Base-by-base conservation (phyloP, 1,140 invertebrate genomes). In the Melanaphis sacchari region DNA sequence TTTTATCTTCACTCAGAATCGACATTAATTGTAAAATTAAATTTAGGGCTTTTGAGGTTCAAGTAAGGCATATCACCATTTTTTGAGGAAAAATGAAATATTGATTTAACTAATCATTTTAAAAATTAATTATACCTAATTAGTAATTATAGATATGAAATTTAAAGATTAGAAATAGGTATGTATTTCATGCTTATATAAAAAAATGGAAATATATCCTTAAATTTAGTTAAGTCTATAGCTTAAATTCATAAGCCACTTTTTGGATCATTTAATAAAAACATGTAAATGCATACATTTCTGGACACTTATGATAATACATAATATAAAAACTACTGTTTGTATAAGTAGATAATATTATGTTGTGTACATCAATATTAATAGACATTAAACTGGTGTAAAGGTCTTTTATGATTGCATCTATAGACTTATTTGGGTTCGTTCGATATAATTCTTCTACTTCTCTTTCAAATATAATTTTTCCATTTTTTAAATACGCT, bases 401-500 rank as follows among this genome's bases (percentile, higher is more conserved):
- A 24, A 85, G 46, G 22, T 84, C 38, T 84, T 93, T 49, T 84
- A 93, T 41, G n/a, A 93, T 93, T 38, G 49, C 9, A 49, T 85
- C 81, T 85, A 85, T 18, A 18, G 91, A 40, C 40, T 85, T 38
- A 54, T 85, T 93, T 52, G 91, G 46, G n/a, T 52, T 22, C 2
- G 26, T 41, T 26, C 22, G n/a, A 11, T 11, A 22, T 11, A 93
- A 41, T 9, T 54, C n/a, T 7, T 52, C 26, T 40, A 93, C 81
- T 49, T 52, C 24, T 84, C 84, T n/a, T 21, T 84, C 46, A 92
- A 92, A 92, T 41, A 93, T 54, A 22, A 93, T 93, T 93, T 93
- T 93, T 40, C 81, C 43, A 41, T 93, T 54, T 93, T 54, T 93
- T 38, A 93, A 31, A 31, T 85, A 93, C 11, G 46, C 81, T 93